These are phyloP conservation scores for Buphagus erythrorhynchus DNA, from an alignment of 2,797 vertebrate genomes.

Conservation along the genomic window DNA sequence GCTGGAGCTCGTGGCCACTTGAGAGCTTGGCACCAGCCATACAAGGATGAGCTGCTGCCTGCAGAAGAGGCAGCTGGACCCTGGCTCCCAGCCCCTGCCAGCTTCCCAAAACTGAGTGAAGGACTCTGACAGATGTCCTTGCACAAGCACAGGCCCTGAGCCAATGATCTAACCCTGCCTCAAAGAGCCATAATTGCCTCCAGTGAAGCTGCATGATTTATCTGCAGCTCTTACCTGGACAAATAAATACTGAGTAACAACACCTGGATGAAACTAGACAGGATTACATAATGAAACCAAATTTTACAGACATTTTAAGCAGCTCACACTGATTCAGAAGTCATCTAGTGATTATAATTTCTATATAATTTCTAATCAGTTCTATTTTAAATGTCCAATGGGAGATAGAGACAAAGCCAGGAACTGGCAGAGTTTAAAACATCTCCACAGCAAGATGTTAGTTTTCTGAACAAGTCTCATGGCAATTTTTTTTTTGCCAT, in stretches of 20 bases:
- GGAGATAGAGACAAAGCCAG: background rate
- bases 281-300: background rate
- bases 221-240: background rate
- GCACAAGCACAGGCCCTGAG: background rate
- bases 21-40: background rate
- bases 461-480: background rate
- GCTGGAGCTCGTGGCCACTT: background rate
- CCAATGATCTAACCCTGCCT: background rate
- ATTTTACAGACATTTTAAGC: background rate
- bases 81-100: background rate
- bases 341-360: background rate
- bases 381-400: background rate
- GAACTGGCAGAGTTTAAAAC: background rate
- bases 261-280: background rate
- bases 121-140: background rate
- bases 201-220: background rate
- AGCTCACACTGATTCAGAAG: background rate
- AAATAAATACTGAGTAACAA: background rate
- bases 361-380: background rate
- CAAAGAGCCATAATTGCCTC: background rate
- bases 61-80: background rate
- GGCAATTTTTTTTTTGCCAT: background rate
- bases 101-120: background rate
- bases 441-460: constrained; percentile 15
- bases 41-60: background rate